Conservation (phyloP, 2,113 vertebrate genomes). For the Alligator sinensis region DNA sequence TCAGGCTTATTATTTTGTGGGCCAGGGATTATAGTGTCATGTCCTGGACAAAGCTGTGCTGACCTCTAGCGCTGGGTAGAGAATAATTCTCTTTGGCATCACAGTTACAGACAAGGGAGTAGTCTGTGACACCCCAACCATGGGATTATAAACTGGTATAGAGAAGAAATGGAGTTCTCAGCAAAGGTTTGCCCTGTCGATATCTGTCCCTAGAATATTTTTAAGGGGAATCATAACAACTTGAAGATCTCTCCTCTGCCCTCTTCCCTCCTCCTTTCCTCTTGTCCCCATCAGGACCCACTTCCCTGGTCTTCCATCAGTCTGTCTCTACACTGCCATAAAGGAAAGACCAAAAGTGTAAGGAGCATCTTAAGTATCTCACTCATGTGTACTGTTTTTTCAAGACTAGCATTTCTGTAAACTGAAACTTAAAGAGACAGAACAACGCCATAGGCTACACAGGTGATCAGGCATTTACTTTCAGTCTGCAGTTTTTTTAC, state of each 20-base stretch:
- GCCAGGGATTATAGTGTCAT: background rate
- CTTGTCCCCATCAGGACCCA: background rate
- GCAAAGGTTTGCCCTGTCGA: background rate
- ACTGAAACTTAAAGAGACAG: background rate
- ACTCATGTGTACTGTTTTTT: background rate
- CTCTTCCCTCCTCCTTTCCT: background rate
- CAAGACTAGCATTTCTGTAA: background rate
- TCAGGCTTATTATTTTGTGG: background rate
- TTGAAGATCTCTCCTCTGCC: background rate
- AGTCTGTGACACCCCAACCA: background rate
- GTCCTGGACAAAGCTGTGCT: background rate
- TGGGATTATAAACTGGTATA: background rate
- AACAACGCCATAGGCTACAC: background rate
- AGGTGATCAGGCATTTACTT: background rate
- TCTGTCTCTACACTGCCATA: rapidly evolving
- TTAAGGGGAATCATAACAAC: rapidly evolving
- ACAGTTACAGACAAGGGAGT: background rate
- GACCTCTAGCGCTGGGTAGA: background rate
- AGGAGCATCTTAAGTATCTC: background rate
- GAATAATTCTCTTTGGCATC: background rate
- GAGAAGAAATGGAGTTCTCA: background rate
- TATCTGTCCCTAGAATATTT: background rate
- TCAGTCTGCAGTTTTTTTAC: background rate
- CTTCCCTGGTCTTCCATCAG: background rate
- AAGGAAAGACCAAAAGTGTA: background rate